phyloP scores from a whole-genome alignment of 2,797 vertebrate genomes.

The Spheniscus humboldti region DNA sequence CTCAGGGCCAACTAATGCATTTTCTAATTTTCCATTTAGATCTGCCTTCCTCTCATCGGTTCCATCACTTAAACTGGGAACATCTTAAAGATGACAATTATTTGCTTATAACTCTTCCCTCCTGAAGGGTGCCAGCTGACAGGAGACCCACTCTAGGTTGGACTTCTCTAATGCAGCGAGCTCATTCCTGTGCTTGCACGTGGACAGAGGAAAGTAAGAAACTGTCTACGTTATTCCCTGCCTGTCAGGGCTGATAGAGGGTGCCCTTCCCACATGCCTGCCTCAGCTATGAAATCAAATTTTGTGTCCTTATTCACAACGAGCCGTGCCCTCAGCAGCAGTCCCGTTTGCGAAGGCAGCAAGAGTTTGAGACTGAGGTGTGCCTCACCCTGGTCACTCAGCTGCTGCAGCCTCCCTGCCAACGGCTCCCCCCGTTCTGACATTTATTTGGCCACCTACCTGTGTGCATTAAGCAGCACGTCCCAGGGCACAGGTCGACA shows the following conservation, averaged over 20 bases:
- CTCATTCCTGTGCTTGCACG: background rate
- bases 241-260: background rate
- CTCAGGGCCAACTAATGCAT: background rate
- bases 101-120: background rate
- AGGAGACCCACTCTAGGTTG: background rate
- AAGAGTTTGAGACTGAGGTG: background rate
- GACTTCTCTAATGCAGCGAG: background rate
- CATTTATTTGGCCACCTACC: background rate
- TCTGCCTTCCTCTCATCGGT: background rate
- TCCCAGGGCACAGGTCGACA: background rate
- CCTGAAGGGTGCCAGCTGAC: background rate
- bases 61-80: background rate
- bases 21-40: background rate
- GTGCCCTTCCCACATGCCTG: background rate
- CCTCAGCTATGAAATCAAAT: background rate
- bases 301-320: background rate
- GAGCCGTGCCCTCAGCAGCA: background rate
- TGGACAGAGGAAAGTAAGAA: background rate
- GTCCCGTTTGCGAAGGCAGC: background rate
- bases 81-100: background rate
- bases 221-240: background rate
- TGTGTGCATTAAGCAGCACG: background rate
- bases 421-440: fast-evolving
- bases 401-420: background rate
- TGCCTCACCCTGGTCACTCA: no score